A percentile compares a stretch with the other conserved stretches of the same genome.
Evolutionary conservation across 2,888 invertebrate genomes (phyloP).

Genomic region (Drosophila cognata): DNA sequence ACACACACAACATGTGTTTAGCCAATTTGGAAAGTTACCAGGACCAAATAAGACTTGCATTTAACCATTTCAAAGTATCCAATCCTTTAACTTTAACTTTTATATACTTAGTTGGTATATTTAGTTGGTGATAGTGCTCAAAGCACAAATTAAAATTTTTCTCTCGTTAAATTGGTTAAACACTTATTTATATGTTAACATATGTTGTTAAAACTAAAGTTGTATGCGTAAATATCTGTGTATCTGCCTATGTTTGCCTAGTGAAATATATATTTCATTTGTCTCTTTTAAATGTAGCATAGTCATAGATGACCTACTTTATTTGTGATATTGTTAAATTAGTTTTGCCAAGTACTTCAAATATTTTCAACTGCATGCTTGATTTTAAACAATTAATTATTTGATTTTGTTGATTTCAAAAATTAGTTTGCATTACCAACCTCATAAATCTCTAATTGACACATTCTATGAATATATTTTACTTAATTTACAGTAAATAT

Average conservation of each 20-base stretch:
- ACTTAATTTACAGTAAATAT: background rate
- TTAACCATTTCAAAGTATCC: conserved; percentile 24
- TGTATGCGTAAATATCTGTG: no score
- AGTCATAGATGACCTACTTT: background rate
- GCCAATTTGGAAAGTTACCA: conserved; percentile 29
- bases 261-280: background rate
- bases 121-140: background rate
- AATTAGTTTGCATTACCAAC: background rate
- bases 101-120: no score
- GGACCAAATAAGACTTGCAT: conserved; percentile 22
- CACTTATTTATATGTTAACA: conserved; percentile 5
- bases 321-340: background rate
- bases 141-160: background rate
- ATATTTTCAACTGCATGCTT: no score
- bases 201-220: conserved; percentile 1
- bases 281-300: background rate
- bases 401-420: conserved; percentile 3
- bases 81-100: conserved; percentile 7
- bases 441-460: background rate
- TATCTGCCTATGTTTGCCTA: background rate
- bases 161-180: conserved; percentile 16
- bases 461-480: background rate
- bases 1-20: conserved; percentile 26
- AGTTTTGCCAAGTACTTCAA: background rate
- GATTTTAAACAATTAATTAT: background rate